Conservation (phyloP, 2,888 invertebrate genomes). For the Bombyx huttoni region DNA sequence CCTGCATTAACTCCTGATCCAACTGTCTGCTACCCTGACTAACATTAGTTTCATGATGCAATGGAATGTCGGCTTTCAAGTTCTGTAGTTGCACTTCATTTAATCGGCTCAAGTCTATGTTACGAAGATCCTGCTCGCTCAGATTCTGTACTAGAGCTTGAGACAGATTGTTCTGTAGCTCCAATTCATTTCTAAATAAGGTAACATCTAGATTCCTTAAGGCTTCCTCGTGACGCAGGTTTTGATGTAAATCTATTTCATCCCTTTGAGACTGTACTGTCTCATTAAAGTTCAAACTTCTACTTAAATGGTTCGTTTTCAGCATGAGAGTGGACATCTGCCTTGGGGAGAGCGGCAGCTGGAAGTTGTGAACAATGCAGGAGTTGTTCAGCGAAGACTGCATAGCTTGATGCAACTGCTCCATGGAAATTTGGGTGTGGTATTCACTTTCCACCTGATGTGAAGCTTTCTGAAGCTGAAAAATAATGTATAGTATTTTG, state of each 20-base stretch:
- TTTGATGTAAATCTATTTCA: constrained; percentile 24
- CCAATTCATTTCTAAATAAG: constrained; percentile 19
- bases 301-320: constrained; percentile 44
- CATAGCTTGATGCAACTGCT: constrained; percentile 58
- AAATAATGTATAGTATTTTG: not conserved
- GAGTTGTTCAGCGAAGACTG: constrained; percentile 40
- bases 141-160: constrained; percentile 33
- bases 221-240: constrained; percentile 8
- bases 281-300: constrained; percentile 45
- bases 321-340: constrained; percentile 60
- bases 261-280: constrained; percentile 34
- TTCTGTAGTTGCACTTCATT: constrained; percentile 9
- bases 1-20: constrained; percentile 28
- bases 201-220: constrained; percentile 18
- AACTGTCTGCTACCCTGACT: constrained; percentile 18
- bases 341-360: constrained; percentile 49
- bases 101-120: constrained; percentile 19
- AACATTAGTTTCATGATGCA: constrained; percentile 14
- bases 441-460: constrained; percentile 50
- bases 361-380: constrained; percentile 48
- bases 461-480: constrained; percentile 55
- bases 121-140: constrained; percentile 32
- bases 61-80: constrained; percentile 27
- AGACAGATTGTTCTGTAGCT: constrained; percentile 32
- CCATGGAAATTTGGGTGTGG: constrained; percentile 53